Base-by-base conservation (phyloP, 2,113 vertebrate genomes). In the Monopterus albus region DNA sequence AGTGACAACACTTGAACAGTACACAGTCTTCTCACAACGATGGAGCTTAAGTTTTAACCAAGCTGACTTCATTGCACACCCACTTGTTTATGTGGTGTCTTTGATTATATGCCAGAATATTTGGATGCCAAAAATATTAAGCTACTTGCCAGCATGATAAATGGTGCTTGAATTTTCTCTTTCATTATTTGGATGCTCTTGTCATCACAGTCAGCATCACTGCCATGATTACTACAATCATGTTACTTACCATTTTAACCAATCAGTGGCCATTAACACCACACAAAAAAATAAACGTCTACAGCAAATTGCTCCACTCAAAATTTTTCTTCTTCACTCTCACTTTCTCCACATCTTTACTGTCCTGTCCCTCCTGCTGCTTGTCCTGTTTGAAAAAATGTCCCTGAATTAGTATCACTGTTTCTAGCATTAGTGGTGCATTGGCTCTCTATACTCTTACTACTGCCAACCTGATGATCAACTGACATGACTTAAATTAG, bases 131-230 rank as follows among this genome's bases (percentile, higher is more conserved):
- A 18, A 77, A 64, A 58, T 17, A 58, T 23, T 21, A 29, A 61
- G 39, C 31, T 33, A 36, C 39, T 10, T 71, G 25, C 9, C 17
- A 28, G 3, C 1, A 2, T 68, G 2, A 69, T 21, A 17, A 43
- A 64, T 35, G 49, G 23, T 9, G 13, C 65, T 28, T 31, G 5
- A 42, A 43, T 53, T 56, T 66, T 26, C 17, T 26, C 18, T 25
- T 33, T 58, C 23, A 28, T 26, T 59, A 39, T 75, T 18, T 63
- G 43, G 35, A 62, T 53, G 25, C 26, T n/a, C 31, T 51, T 47
- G 43, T 68, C n/a, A 43, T 70, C 14, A 28, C 39, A 63, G 68
- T 81, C 78, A 61, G 35, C 60, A 61, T 56, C 23, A 26, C n/a
- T 18, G 39, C 26, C 38, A 57, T 77, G 49, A 61, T 62, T 51